Evolutionary conservation across 2,888 invertebrate species (phyloP).

Genomic region (Sympetrum striolatum): DNA sequence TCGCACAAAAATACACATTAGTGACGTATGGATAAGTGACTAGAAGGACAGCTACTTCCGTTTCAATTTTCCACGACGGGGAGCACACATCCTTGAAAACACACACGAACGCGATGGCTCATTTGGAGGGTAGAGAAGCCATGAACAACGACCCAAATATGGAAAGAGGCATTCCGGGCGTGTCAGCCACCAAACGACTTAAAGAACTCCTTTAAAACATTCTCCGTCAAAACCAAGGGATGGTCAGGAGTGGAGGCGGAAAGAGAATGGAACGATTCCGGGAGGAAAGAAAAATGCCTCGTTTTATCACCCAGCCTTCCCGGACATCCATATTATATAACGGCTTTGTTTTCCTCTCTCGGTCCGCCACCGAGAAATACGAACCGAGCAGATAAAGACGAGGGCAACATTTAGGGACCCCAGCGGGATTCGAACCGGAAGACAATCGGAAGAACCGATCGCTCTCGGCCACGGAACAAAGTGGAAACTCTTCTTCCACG

Average conservation of each 20-base stretch:
- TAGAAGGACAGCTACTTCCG: not conserved
- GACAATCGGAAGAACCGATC: not conserved
- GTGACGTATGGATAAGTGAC: not conserved
- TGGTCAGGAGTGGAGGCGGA: not conserved
- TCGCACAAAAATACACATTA: not conserved
- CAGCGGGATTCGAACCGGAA: constrained; percentile 7
- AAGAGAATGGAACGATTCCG: not conserved
- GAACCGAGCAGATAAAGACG: not conserved
- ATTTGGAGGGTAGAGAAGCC: not conserved
- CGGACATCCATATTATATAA: constrained; percentile 2
- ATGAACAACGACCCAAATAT: constrained; percentile 24
- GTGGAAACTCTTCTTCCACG: not conserved
- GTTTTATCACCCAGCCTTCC: not conserved
- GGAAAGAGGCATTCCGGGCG: not conserved
- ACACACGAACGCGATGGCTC: not conserved
- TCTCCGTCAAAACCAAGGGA: not conserved
- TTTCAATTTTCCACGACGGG: not conserved
- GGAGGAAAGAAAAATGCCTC: not conserved
- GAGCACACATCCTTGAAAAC: not conserved
- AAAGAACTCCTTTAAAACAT: not conserved
- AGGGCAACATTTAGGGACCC: not conserved
- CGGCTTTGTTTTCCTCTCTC: not conserved
- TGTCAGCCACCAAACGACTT: constrained; percentile 6
- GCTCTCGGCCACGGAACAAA: not conserved
- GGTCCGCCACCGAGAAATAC: not conserved